These are phyloP conservation scores for Anguilla pacifica DNA, from an alignment of 2,797 vertebrate genomes.

Conservation along the genomic window DNA sequence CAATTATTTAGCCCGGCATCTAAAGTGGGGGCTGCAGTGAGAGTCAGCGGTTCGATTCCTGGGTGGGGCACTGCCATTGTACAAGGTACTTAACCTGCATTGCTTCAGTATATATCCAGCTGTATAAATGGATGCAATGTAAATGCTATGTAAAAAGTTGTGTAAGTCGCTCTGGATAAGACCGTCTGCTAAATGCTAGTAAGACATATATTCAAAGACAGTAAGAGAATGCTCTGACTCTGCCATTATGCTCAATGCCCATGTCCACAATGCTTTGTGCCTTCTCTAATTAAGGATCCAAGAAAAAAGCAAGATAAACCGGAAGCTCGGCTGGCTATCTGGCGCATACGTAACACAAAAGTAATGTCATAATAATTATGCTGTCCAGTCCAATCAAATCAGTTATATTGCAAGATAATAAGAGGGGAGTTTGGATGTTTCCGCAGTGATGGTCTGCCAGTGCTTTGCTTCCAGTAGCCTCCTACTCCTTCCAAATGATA, in stretches of 20 bases:
- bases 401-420: background rate
- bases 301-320: background rate
- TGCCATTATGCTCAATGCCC: background rate
- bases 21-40: too few relatives aligned
- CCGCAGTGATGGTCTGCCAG: background rate
- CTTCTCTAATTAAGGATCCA: background rate
- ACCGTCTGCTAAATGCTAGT: too few relatives aligned
- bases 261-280: background rate
- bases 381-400: conserved; percentile 1
- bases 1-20: too few relatives aligned
- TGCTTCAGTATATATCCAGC: too few relatives aligned
- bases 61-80: too few relatives aligned
- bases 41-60: too few relatives aligned
- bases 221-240: too few relatives aligned
- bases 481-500: background rate
- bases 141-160: too few relatives aligned
- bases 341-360: background rate
- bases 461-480: background rate
- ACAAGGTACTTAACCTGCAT: too few relatives aligned
- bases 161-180: too few relatives aligned
- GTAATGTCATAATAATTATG: background rate
- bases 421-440: background rate
- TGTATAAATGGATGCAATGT: too few relatives aligned
- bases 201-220: too few relatives aligned
- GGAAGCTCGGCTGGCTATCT: background rate